A percentile compares a stretch with the other conserved stretches of the same genome.
These are phyloP conservation scores for Anthopleura xanthogrammica DNA, from an alignment of 92 coral and sea anemone species.

Conservation along the genomic window DNA sequence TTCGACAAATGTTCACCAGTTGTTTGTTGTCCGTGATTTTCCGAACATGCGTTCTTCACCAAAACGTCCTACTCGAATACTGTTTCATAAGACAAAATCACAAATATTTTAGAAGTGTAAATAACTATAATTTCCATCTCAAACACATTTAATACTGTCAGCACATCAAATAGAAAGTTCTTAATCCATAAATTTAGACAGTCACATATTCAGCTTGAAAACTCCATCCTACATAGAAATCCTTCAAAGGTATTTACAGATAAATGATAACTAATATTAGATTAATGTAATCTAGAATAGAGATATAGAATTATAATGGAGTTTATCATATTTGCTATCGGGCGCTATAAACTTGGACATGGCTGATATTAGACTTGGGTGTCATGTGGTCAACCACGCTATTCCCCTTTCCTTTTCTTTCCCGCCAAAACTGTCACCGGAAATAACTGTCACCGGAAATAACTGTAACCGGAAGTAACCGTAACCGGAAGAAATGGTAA, in stretches of 20 bases:
- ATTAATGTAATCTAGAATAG: not conserved
- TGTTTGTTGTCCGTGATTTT: no score
- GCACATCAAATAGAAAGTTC: no score
- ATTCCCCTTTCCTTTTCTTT: not conserved
- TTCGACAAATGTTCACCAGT: no score
- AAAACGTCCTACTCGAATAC: not conserved
- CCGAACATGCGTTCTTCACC: no score
- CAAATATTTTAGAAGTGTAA: not conserved
- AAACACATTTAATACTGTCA: not conserved
- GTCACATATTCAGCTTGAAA: no score
- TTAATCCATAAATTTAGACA: no score
- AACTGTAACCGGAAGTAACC: not conserved
- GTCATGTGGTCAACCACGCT: not conserved
- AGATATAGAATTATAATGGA: not conserved
- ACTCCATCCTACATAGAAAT: no score
- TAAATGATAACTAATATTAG: not conserved
- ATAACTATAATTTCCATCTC: not conserved
- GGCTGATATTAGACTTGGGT: not conserved
- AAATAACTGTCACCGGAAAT: not conserved
- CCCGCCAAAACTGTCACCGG: conserved; percentile 1
- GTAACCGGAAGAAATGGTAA: not conserved
- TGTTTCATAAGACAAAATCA: not conserved
- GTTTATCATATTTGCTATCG: not conserved
- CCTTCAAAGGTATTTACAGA: no score
- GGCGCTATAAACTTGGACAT: no score